phyloP scores from a whole-genome alignment of 2,797 vertebrate species.

The Taenioides sp. region DNA sequence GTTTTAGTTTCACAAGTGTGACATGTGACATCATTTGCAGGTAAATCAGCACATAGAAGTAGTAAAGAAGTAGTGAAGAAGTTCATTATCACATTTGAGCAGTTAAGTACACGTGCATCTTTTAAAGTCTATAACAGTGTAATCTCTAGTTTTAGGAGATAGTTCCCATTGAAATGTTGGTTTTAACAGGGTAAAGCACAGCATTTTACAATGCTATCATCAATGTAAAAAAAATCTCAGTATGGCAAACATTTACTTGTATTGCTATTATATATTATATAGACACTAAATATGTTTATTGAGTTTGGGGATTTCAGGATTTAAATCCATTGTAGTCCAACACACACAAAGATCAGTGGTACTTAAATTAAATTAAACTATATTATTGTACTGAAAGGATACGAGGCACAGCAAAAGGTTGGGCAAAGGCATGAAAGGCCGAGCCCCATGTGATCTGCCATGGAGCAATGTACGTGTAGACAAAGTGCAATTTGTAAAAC shows the following conservation, averaged over 20 bases:
- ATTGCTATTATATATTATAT: no score
- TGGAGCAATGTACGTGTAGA: slow-evolving; percentile 97
- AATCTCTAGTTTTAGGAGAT: neutral
- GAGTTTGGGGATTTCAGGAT: no score
- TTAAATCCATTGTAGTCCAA: no score
- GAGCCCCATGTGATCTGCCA: slow-evolving; percentile 99
- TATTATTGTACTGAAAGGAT: slow-evolving; percentile 79
- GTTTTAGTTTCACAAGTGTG: neutral
- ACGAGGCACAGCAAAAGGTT: slow-evolving; percentile 98
- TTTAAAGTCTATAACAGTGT: neutral
- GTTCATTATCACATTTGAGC: neutral
- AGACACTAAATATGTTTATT: neutral
- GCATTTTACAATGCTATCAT: no score
- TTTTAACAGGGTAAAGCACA: no score
- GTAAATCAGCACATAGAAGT: neutral
- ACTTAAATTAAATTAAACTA: neutral
- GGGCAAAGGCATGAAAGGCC: slow-evolving; percentile 97
- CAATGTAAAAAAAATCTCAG: no score
- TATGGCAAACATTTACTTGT: no score
- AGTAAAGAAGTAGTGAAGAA: slow-evolving; percentile 3
- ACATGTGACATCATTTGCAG: neutral
- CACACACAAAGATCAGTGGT: no score
- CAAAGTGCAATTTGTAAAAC: slow-evolving; percentile 95
- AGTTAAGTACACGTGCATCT: neutral
- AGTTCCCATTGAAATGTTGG: neutral